Conservation (phyloP, 2,113 vertebrate genomes). For the Gallinago jamesoni region DNA sequence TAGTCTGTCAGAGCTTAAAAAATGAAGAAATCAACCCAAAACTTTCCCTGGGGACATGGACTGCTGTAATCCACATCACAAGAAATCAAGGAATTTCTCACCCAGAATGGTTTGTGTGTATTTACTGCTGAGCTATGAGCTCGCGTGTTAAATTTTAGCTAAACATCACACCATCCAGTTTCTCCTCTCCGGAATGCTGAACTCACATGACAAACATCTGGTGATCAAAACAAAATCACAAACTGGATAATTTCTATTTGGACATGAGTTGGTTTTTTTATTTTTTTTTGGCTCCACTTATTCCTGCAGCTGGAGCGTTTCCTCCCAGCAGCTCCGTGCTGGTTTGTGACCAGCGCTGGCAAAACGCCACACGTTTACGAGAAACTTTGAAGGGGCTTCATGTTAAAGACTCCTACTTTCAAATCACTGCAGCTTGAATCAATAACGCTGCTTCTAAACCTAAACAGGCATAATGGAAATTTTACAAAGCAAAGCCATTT, state of each 20-base stretch:
- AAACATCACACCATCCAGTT: neutral
- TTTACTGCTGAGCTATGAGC: neutral
- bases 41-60: neutral
- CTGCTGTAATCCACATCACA: neutral
- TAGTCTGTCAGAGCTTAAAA: neutral
- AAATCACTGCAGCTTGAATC: conserved; percentile 29
- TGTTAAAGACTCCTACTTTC: conserved; percentile 36
- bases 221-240: conserved; percentile 35
- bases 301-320: conserved; percentile 39
- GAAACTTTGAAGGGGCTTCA: conserved; percentile 42
- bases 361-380: conserved; percentile 20
- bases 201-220: conserved; percentile 40
- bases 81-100: neutral
- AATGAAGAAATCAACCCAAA: neutral
- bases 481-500: conserved; percentile 59
- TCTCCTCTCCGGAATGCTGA: neutral
- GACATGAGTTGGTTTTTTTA: neutral
- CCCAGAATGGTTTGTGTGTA: neutral
- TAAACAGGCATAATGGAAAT: conserved; percentile 42
- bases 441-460: neutral
- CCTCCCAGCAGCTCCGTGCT: neutral
- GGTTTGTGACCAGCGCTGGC: neutral
- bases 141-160: neutral
- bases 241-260: conserved; percentile 44
- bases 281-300: conserved; percentile 42